phyloP scores from a whole-genome alignment of 1,140 invertebrate species.

The Drosophila yakuba region DNA sequence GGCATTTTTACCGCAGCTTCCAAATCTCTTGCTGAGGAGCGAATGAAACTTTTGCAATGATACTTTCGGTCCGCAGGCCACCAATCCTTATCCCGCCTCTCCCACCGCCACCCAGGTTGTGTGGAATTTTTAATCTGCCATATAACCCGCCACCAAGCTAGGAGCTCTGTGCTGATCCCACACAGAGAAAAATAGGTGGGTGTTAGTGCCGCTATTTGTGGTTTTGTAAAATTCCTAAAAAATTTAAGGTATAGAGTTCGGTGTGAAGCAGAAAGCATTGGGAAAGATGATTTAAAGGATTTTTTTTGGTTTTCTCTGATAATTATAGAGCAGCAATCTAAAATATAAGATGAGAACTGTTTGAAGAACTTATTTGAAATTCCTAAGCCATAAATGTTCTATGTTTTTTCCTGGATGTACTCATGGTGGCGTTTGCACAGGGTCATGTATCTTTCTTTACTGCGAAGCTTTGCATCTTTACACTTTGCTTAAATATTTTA shows the following conservation, averaged over 20 bases:
- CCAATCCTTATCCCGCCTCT: constrained; percentile 5
- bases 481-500: constrained; percentile 82
- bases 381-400: not conserved
- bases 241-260: too few relatives aligned
- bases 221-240: too few relatives aligned
- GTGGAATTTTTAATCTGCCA: constrained; percentile 80
- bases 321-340: too few relatives aligned
- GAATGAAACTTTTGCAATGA: constrained; percentile 79
- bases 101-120: constrained; percentile 60
- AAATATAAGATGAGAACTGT: too few relatives aligned
- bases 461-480: constrained; percentile 79
- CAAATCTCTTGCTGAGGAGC: constrained; percentile 62
- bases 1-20: constrained; percentile 76
- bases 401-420: constrained; percentile 3
- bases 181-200: constrained; percentile 11
- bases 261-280: too few relatives aligned
- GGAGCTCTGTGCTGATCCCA: constrained; percentile 14
- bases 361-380: too few relatives aligned
- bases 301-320: too few relatives aligned
- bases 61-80: constrained; percentile 53
- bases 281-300: too few relatives aligned
- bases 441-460: constrained; percentile 77
- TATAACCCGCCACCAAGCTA: constrained; percentile 50
- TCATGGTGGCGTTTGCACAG: not conserved
- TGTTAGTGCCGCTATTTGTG: too few relatives aligned